Evolutionary conservation across 1,140 invertebrate species (phyloP), one percentile per base, ranked within the genome.

Genomic region (Drosophila lowei): DNA sequence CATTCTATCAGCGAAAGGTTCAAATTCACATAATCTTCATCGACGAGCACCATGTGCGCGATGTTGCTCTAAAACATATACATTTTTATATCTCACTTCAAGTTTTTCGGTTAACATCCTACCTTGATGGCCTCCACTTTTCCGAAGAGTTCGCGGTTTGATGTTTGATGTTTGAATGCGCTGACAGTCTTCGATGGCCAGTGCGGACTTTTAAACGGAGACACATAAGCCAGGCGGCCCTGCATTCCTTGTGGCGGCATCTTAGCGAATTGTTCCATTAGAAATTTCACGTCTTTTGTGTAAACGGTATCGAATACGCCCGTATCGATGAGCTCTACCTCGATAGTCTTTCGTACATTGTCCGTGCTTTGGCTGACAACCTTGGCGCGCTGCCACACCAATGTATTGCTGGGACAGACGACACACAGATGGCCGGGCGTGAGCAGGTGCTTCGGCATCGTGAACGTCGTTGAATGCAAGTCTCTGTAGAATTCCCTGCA

Each of bases 281-380:
- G 38, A 72, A 70, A 84, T 64, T 80, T 84, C 0, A 91, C 34
- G 1, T 74, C 21, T 0, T 15, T 70, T 42, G 53, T 60, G 25
- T 15, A 42, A 1, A 85, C 70, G 43, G 30, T 34, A 11, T 64
- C 61, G 11, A 56, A n/a, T 0, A 83, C 44, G 8, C 90, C 90
- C 16, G 76, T 86, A 55, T 91, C 90, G 4, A 91, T 38, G 21
- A 83, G 67, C 21, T 60, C 28, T 7, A 91, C 86, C 44, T 81
- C 66, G 42, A 85, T 44, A 0, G 55, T 60, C 8, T 42, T 74
- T 2, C 7, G 15, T 2, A 0, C 5, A 6, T 41, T 60, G 2
- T 43, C 62, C 3, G 70, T 42, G 21, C 62, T 53, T 8, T 71
- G 28, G 4, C 38, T 50, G 0, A 91, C 8, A 0, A 91, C 65